Percentiles rank a stretch among this genome's conserved stretches.
phyloP scores from a whole-genome alignment of 64 coral and sea anemone species.

The Montipora efflorescens region DNA sequence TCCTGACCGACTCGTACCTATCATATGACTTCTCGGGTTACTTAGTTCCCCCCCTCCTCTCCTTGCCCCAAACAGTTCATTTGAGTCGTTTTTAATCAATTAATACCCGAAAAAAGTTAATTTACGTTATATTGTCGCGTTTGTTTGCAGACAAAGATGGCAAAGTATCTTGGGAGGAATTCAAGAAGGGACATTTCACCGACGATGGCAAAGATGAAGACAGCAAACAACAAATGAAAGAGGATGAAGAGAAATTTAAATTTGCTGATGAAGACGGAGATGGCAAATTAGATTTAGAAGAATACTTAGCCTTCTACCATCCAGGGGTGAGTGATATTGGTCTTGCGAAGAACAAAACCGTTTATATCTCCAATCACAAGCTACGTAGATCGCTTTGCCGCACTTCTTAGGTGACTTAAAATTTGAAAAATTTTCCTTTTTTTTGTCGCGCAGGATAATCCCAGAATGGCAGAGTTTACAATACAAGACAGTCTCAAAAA shows the following conservation, averaged over 20 bases:
- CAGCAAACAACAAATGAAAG: conserved; percentile 67
- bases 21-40: too few species aligned
- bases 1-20: too few species aligned
- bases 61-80: too few species aligned
- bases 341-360: too few species aligned
- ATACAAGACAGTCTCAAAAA: conserved; percentile 87
- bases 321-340: conserved; percentile 63
- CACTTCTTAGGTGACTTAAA: too few species aligned
- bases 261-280: conserved; percentile 84
- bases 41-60: too few species aligned
- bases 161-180: conserved; percentile 91
- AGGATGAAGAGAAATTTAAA: conserved; percentile 90
- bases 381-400: too few species aligned
- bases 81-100: too few species aligned
- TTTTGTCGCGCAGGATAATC: conserved; percentile 68
- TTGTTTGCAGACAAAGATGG: conserved; percentile 89
- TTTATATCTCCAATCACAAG: too few species aligned
- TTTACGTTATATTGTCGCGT: too few species aligned
- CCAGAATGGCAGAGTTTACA: conserved; percentile 71
- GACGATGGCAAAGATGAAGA: conserved; percentile 63
- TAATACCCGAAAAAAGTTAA: too few species aligned
- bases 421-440: background rate
- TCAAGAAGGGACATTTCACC: conserved; percentile 83
- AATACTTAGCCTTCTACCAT: conserved; percentile 87
- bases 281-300: conserved; percentile 69